These are phyloP conservation scores for Dryomyza anilis DNA, from an alignment of 2,888 invertebrate species.

Conservation along the genomic window DNA sequence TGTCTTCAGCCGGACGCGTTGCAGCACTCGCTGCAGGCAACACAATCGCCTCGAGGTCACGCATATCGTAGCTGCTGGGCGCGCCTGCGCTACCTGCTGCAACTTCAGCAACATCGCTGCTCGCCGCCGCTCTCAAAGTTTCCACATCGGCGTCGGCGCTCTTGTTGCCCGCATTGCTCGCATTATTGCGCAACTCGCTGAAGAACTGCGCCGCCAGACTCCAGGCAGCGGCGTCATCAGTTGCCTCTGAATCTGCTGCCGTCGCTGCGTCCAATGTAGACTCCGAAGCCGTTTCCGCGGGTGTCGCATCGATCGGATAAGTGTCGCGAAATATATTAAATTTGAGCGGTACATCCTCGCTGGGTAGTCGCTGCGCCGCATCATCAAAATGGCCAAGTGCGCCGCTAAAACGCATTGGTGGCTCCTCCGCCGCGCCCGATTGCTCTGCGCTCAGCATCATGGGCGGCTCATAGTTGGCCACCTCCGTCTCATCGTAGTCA, in stretches of 20 bases:
- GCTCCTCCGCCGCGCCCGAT: slow-evolving; percentile 2
- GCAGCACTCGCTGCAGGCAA: slow-evolving; percentile 49
- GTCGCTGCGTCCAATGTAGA: background rate
- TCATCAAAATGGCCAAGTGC: slow-evolving; percentile 4
- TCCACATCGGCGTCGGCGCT: background rate
- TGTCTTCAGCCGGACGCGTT: slow-evolving; percentile 32
- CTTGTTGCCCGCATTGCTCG: too few relatives aligned
- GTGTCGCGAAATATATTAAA: slow-evolving; percentile 57
- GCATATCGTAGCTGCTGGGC: slow-evolving; percentile 33
- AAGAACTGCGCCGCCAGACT: background rate
- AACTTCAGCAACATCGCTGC: too few relatives aligned
- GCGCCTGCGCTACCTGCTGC: too few relatives aligned
- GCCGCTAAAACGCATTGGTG: background rate
- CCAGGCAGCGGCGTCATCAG: background rate
- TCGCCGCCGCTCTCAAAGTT: background rate
- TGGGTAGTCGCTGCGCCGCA: slow-evolving; percentile 38
- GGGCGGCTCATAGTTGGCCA: slow-evolving; percentile 22
- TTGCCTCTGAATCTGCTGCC: too few relatives aligned
- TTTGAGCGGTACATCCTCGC: slow-evolving; percentile 56
- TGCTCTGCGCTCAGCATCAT: slow-evolving; percentile 16
- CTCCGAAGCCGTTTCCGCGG: background rate
- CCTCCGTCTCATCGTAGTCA: slow-evolving; percentile 40
- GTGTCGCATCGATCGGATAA: slow-evolving; percentile 45
- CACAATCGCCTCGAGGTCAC: slow-evolving; percentile 52
- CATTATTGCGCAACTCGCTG: too few relatives aligned